A percentile compares a stretch with the other conserved stretches of the same genome.
Evolutionary conservation across 2,113 vertebrate species (phyloP).

Genomic region (Misgurnus mizolepis): DNA sequence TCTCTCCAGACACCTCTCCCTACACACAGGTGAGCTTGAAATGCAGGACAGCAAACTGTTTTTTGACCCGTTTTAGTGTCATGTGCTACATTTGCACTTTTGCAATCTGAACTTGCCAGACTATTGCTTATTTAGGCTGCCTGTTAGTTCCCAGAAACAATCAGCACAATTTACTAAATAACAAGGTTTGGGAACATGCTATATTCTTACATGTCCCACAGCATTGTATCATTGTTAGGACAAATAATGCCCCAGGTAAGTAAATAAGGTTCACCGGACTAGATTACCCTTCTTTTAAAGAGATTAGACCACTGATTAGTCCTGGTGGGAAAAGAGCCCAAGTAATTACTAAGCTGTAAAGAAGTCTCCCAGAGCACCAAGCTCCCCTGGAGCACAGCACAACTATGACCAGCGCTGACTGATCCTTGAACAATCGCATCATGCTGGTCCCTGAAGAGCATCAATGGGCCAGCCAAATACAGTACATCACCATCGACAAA

Average conservation of each 20-base stretch:
- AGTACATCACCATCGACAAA: background rate
- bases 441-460: constrained; percentile 3
- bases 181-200: background rate
- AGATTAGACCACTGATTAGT: constrained; percentile 75
- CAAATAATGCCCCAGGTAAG: constrained; percentile 54
- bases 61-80: background rate
- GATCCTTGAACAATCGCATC: constrained; percentile 25
- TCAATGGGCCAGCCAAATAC: constrained; percentile 17
- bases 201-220: constrained; percentile 7
- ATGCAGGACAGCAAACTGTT: background rate
- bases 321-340: constrained; percentile 72
- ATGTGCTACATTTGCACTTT: background rate
- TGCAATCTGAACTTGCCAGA: background rate
- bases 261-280: constrained; percentile 71
- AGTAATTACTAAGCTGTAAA: constrained; percentile 64
- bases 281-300: constrained; percentile 76
- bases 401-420: constrained; percentile 12
- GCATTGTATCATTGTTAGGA: constrained; percentile 23
- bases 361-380: constrained; percentile 16
- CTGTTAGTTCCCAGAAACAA: background rate
- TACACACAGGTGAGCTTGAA: constrained; percentile 89
- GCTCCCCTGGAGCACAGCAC: constrained; percentile 23
- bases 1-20: constrained; percentile 91
- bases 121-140: background rate
- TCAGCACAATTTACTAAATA: background rate